Conservation (phyloP, 2,797 vertebrate species). For the Sorex maritimensis region DNA sequence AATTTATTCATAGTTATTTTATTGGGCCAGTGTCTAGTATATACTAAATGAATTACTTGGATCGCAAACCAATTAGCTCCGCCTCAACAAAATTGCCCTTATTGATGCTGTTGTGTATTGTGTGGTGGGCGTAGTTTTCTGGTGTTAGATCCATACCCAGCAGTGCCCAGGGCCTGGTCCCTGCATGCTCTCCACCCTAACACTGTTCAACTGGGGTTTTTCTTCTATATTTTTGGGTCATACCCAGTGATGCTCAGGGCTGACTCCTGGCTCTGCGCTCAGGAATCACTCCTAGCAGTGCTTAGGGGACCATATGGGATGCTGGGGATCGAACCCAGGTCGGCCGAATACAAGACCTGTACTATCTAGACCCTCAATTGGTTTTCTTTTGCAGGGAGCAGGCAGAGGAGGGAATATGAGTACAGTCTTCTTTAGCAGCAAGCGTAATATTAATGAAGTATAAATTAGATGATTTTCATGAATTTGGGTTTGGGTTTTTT, state of each 20-base stretch:
- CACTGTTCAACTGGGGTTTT: too few relatives aligned
- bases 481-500: background rate
- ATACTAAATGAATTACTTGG: slow-evolving; percentile 21
- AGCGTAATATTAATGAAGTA: slow-evolving; percentile 4
- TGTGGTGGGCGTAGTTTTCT: too few relatives aligned
- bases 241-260: too few relatives aligned
- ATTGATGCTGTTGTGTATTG: background rate
- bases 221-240: too few relatives aligned
- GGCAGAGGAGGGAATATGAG: background rate
- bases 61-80: background rate
- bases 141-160: too few relatives aligned
- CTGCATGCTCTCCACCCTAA: background rate
- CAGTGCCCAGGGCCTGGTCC: too few relatives aligned
- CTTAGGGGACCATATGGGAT: too few relatives aligned
- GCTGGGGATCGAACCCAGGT: too few relatives aligned
- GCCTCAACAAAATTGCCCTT: slow-evolving; percentile 35
- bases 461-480: slow-evolving; percentile 54
- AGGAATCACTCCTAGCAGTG: too few relatives aligned
- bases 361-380: background rate
- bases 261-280: too few relatives aligned
- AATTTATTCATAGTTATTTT: slow-evolving; percentile 53
- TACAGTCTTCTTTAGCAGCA: slow-evolving; percentile 19
- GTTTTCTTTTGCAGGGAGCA: background rate
- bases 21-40: slow-evolving; percentile 21
- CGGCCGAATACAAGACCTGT: too few relatives aligned